Conservation (phyloP, 2,113 vertebrate genomes). For the Ophthalmolycus amberensis region DNA sequence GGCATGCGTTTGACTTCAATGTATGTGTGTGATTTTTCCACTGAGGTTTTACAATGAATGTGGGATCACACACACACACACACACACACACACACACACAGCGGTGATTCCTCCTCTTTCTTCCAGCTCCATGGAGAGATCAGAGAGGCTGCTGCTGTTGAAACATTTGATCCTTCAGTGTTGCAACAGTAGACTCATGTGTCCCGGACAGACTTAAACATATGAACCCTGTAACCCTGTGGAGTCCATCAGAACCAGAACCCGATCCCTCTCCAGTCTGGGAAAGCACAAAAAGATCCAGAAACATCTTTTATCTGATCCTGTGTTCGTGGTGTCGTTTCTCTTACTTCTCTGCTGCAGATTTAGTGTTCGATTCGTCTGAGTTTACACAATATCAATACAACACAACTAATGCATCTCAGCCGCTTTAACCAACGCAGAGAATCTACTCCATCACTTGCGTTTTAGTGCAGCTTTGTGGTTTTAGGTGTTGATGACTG, state of each 20-base stretch:
- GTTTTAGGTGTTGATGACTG: slow-evolving; percentile 19
- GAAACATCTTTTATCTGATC: neutral
- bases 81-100: slow-evolving; percentile 20
- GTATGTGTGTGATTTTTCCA: neutral
- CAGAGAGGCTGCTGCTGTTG: slow-evolving; percentile 53
- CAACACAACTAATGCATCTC: neutral
- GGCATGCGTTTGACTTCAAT: neutral
- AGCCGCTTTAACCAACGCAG: neutral
- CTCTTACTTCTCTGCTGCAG: neutral
- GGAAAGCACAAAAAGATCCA: neutral
- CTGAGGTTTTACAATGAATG: neutral
- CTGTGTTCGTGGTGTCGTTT: neutral
- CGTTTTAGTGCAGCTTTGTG: neutral
- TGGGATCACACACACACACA: slow-evolving; percentile 24
- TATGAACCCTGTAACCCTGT: neutral
- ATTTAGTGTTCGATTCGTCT: neutral
- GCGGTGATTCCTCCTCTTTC: slow-evolving; percentile 18
- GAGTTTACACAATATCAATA: neutral
- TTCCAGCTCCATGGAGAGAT: slow-evolving; percentile 56
- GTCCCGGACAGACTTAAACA: slow-evolving; percentile 21
- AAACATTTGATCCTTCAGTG: slow-evolving; percentile 48
- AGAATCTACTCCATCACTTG: neutral
- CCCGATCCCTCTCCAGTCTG: neutral
- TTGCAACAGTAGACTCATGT: slow-evolving; percentile 11
- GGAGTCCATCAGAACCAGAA: slow-evolving; percentile 14